Conservation (phyloP, 2,113 vertebrate genomes). For the Serilophus lunatus region DNA sequence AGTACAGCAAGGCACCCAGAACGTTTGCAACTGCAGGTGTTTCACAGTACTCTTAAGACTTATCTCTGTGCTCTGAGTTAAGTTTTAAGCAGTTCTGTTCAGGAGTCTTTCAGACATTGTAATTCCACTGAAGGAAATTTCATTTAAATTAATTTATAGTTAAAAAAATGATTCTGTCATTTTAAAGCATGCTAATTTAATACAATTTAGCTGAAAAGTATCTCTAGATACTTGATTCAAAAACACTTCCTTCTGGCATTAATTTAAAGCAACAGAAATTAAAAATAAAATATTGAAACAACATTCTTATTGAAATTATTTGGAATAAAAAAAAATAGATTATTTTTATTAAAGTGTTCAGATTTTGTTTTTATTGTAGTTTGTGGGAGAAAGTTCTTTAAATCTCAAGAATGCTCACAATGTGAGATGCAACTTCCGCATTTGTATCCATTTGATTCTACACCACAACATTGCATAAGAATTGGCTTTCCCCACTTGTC, state of each 20-base stretch:
- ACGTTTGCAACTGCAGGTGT: not conserved
- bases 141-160: not conserved
- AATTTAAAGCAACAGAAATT: not conserved
- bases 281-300: not conserved
- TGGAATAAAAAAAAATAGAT: not conserved
- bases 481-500: not conserved
- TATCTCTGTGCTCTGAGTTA: not conserved
- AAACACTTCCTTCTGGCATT: not conserved
- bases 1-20: not conserved
- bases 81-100: not conserved
- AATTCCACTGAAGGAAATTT: not conserved
- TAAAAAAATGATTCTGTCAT: not conserved
- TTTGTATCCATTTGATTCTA: constrained; percentile 4
- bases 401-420: not conserved
- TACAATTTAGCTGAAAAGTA: not conserved
- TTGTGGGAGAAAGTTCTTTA: not conserved
- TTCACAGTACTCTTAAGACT: not conserved
- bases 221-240: not conserved
- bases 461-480: not conserved
- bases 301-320: not conserved
- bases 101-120: not conserved
- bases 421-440: not conserved
- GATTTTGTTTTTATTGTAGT: not conserved
- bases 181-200: not conserved
- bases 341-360: not conserved